Base-by-base conservation (phyloP, 2,797 vertebrate species). In the Melanogrammus aeglefinus region DNA sequence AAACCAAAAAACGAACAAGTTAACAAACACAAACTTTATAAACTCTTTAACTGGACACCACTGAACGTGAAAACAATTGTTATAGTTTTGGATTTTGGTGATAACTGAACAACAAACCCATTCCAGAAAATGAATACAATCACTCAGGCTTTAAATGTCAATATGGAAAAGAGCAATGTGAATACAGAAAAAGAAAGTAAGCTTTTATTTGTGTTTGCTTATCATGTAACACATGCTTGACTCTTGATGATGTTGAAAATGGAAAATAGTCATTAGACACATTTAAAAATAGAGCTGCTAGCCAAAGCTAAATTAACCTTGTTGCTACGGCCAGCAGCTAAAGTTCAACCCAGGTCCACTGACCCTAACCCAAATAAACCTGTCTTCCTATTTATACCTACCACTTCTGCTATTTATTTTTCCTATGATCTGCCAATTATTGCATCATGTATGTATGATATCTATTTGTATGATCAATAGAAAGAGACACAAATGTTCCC, bases 351-450 rank as follows among this genome's bases (percentile, higher is more conserved):
- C 38, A 24, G 73, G 38, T 39, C 38, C 38, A 47, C 78, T 36
- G 71, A 70, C 83, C 78, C 81, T 35, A 66, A 47, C 75, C 80
- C 76, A 87, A 79, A 80, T 84, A 2, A 3, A 75, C 63, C 63
- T 66, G 74, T 72, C 51, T n/a, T 33, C 83, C 78, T 90, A 88
- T 88, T 83, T 82, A 87, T 88, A 88, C 3, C 51, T 1, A 33
- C 10, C 72, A 75, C 79, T 84, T 86, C 35, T 85, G 80, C 27
- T 27, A 27, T 69, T 27, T 1, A 8, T 27, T 7, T 27, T 12
- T 63, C 21, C 21, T 10, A 27, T 69, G 63, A 27, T 12, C 63
- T 69, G 24, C 27, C 7, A 27, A 27, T 27, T 27, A 27, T 27
- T 69, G 7, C n/a, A 69, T 69, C 24, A 27, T 36, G 35, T 36